Conservation (phyloP, 2,113 vertebrate genomes). For the Ochotona princeps region DNA sequence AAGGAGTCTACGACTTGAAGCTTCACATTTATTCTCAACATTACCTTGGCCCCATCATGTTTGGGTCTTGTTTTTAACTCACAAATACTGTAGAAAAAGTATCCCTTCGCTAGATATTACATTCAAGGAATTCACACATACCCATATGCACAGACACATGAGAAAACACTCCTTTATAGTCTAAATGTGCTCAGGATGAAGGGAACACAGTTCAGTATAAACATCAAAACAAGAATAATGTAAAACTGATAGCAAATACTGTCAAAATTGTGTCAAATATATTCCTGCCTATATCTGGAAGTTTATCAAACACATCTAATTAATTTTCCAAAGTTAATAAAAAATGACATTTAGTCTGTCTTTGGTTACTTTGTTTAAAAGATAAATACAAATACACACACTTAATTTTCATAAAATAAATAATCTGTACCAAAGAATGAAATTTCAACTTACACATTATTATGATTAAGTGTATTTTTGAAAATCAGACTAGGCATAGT, state of each 20-base stretch:
- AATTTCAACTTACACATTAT: neutral
- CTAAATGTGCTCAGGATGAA: neutral
- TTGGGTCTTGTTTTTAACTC: constrained; percentile 15
- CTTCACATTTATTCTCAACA: neutral
- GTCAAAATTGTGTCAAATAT: neutral
- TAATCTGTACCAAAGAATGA: neutral
- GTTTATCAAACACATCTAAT: neutral
- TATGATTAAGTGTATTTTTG: neutral
- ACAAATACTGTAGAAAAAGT: neutral
- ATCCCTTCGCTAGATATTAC: neutral
- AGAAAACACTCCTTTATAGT: neutral
- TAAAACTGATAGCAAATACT: neutral
- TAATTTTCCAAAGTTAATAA: neutral
- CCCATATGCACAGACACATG: neutral
- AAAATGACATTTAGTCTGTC: neutral
- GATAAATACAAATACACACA: neutral
- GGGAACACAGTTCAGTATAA: neutral
- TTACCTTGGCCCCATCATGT: neutral
- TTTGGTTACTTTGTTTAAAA: neutral
- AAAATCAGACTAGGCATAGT: neutral
- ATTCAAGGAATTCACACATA: neutral
- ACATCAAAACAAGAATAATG: neutral
- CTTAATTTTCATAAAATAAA: neutral
- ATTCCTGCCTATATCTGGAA: neutral
- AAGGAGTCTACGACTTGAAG: neutral